A percentile compares a stretch with the other conserved stretches of the same genome.
Evolutionary conservation across 2,888 invertebrate species (phyloP).

Genomic region (Aleiodes testaceus): DNA sequence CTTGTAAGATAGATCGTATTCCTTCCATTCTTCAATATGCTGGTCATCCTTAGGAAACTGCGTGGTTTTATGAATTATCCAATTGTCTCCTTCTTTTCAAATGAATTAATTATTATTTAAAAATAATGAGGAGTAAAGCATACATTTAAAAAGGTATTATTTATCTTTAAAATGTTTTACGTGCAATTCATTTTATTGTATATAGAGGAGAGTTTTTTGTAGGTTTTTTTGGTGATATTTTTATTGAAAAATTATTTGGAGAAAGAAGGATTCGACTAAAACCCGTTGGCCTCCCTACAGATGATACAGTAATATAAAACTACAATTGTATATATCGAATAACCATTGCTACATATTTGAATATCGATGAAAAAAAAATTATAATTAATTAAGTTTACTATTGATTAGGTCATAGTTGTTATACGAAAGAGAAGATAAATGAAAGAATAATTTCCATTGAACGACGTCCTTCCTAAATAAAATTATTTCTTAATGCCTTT

Average conservation of each 20-base stretch:
- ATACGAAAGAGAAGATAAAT: constrained; percentile 31
- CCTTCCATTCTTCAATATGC: constrained; percentile 60
- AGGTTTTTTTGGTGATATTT: constrained; percentile 44
- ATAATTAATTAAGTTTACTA: constrained; percentile 58
- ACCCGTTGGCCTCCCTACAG: constrained; percentile 62
- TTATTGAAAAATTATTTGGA: constrained; percentile 38
- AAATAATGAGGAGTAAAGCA: constrained; percentile 22
- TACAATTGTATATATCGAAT: constrained; percentile 67
- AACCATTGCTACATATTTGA: constrained; percentile 64
- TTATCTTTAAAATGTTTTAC: constrained; percentile 37
- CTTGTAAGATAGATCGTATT: constrained; percentile 67
- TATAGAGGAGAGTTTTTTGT: constrained; percentile 48
- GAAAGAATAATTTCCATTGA: constrained; percentile 53
- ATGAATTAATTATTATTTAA: not conserved
- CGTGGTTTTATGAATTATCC: constrained; percentile 49
- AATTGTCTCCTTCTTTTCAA: not conserved
- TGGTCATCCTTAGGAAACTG: constrained; percentile 52
- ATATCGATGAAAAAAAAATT: constrained; percentile 58
- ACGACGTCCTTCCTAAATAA: constrained; percentile 61
- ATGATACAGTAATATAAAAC: constrained; percentile 59
- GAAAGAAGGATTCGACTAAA: constrained; percentile 40
- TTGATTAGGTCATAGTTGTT: constrained; percentile 50
- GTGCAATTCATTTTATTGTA: constrained; percentile 47
- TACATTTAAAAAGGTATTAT: constrained; percentile 41
- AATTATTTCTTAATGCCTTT: constrained; percentile 60